These are phyloP conservation scores for Ploceus nigricollis DNA, from an alignment of 2,113 vertebrate genomes.

Conservation along the genomic window DNA sequence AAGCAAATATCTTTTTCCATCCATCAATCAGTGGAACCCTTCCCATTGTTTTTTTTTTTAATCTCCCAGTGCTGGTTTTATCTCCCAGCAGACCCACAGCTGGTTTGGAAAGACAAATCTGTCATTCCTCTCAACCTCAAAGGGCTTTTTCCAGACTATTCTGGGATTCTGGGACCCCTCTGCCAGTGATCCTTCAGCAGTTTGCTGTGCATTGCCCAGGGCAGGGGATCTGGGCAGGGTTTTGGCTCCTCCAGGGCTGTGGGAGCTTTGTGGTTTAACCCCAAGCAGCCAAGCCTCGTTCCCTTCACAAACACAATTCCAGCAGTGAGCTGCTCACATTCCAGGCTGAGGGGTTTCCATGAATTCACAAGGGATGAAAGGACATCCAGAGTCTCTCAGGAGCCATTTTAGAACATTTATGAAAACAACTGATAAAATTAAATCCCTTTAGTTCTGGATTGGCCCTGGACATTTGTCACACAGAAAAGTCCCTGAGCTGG, in stretches of 20 bases:
- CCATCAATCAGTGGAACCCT: no score
- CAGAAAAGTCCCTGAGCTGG: conserved; percentile 5
- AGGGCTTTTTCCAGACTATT: not conserved
- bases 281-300: not conserved
- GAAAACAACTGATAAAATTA: conserved; percentile 58
- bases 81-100: no score
- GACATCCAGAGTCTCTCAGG: not conserved
- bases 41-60: no score
- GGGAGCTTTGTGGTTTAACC: not conserved
- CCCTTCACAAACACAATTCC: not conserved
- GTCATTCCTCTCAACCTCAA: no score
- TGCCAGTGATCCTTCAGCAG: not conserved
- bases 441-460: conserved; percentile 34
- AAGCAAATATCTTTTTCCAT: no score
- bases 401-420: conserved; percentile 42
- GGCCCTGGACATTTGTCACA: conserved; percentile 35
- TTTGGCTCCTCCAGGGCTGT: not conserved
- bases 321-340: not conserved
- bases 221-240: not conserved
- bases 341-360: not conserved
- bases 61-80: no score
- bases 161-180: not conserved
- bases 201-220: rapidly evolving
- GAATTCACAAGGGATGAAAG: not conserved
- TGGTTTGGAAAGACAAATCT: no score